Percentiles rank a stretch among this genome's conserved stretches.
Evolutionary conservation across 2,888 invertebrate genomes (phyloP).

Genomic region (Chymomyza procnemis): DNA sequence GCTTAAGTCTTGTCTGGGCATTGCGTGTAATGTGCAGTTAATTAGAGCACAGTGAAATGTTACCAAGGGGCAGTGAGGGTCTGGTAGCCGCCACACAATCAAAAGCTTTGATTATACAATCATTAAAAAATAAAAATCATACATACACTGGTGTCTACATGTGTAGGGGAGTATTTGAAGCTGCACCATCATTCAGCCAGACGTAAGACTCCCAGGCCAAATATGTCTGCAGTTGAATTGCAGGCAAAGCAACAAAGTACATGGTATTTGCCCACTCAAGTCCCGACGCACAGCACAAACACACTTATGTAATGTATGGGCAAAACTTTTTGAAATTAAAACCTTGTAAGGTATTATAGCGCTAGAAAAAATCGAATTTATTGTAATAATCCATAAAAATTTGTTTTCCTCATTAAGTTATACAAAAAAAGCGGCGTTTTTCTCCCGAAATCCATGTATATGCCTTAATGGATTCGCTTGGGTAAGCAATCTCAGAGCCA

Average conservation of each 20-base stretch:
- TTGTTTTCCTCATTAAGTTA: no score
- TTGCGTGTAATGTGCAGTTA: neutral
- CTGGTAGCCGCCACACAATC: constrained; percentile 38
- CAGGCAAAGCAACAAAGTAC: constrained; percentile 65
- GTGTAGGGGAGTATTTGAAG: neutral
- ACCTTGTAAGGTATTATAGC: no score
- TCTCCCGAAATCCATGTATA: no score
- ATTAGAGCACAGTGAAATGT: neutral
- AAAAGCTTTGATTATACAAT: constrained; percentile 49
- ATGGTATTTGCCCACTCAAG: constrained; percentile 69
- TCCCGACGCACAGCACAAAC: constrained; percentile 17
- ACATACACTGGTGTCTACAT: neutral
- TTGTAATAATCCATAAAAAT: no score
- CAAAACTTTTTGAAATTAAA: no score
- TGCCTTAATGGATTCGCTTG: no score
- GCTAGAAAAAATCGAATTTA: constrained; percentile 21
- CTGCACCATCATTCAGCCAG: neutral
- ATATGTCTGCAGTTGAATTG: constrained; percentile 33
- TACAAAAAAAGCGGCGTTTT: no score
- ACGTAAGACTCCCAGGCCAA: neutral
- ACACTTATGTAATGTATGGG: neutral
- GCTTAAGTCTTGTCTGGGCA: neutral
- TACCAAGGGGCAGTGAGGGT: neutral
- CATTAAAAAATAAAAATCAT: constrained; percentile 19
- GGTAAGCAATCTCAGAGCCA: no score